These are phyloP conservation scores for Clanis bilineata DNA, from an alignment of 2,888 invertebrate genomes.

Conservation along the genomic window DNA sequence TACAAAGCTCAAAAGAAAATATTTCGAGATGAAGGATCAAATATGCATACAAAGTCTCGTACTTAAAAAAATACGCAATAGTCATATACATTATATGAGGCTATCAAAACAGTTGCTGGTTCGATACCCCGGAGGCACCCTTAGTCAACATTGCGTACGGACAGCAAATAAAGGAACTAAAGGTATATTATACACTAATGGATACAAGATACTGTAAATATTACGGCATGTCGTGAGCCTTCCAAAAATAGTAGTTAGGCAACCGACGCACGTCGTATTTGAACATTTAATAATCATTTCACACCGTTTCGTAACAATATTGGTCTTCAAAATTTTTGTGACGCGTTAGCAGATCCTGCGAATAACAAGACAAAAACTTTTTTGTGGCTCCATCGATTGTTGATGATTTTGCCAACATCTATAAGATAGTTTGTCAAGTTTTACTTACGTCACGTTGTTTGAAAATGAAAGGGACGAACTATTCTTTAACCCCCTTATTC, in stretches of 20 bases:
- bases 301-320: constrained; percentile 3
- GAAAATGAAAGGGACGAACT: too few species aligned
- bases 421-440: too few species aligned
- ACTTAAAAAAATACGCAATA: too few species aligned
- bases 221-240: constrained; percentile 20
- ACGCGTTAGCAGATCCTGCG: neutral
- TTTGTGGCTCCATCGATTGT: too few species aligned
- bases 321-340: neutral
- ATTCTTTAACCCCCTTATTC: too few species aligned
- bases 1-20: too few species aligned
- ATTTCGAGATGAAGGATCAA: too few species aligned
- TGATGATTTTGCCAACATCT: too few species aligned
- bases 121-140: constrained; percentile 14
- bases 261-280: constrained; percentile 8
- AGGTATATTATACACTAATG: constrained; percentile 21
- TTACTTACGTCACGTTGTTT: too few species aligned
- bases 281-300: constrained; percentile 8
- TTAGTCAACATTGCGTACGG: constrained; percentile 25
- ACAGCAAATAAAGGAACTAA: constrained; percentile 14
- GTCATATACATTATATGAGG: too few species aligned
- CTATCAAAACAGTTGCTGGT: neutral
- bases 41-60: too few species aligned
- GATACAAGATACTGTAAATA: constrained; percentile 25
- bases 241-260: constrained; percentile 20
- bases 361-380: too few species aligned